A percentile compares a stretch with the other conserved stretches of the same genome.
These are phyloP conservation scores for Sphaeramia orbicularis DNA, from an alignment of 2,797 vertebrate species.

Conservation along the genomic window DNA sequence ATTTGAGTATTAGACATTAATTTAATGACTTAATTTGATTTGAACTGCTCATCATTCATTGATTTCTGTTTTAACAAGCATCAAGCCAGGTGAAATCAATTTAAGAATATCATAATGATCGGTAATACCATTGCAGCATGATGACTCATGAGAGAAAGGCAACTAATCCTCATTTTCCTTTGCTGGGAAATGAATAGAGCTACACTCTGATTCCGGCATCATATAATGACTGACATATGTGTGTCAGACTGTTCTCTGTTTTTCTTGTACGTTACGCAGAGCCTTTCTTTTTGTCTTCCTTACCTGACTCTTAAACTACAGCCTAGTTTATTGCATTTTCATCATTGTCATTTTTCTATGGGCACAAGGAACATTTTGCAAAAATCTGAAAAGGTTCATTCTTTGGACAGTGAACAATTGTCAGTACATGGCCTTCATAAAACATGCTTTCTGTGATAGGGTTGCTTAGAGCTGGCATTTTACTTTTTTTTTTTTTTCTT, in stretches of 20 bases:
- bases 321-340: constrained; percentile 48
- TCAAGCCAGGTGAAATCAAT: constrained; percentile 70
- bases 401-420: constrained; percentile 18
- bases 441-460: background rate
- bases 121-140: constrained; percentile 47
- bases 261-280: constrained; percentile 15
- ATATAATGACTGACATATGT: constrained; percentile 34
- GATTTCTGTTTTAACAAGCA: constrained; percentile 56
- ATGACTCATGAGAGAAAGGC: constrained; percentile 62
- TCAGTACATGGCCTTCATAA: constrained; percentile 7
- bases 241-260: constrained; percentile 10
- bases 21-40: constrained; percentile 57
- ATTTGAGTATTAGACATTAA: constrained; percentile 54
- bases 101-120: constrained; percentile 58
- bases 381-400: constrained; percentile 1
- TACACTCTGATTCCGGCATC: constrained; percentile 56
- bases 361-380: constrained; percentile 17
- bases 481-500: background rate
- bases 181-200: constrained; percentile 44
- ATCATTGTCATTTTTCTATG: constrained; percentile 57
- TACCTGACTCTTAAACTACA: constrained; percentile 44
- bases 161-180: constrained; percentile 57
- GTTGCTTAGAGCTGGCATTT: background rate
- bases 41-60: constrained; percentile 45
- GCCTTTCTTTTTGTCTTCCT: constrained; percentile 29